These are phyloP conservation scores for Ibycter americanus DNA, from an alignment of 2,797 vertebrate species.

Conservation along the genomic window DNA sequence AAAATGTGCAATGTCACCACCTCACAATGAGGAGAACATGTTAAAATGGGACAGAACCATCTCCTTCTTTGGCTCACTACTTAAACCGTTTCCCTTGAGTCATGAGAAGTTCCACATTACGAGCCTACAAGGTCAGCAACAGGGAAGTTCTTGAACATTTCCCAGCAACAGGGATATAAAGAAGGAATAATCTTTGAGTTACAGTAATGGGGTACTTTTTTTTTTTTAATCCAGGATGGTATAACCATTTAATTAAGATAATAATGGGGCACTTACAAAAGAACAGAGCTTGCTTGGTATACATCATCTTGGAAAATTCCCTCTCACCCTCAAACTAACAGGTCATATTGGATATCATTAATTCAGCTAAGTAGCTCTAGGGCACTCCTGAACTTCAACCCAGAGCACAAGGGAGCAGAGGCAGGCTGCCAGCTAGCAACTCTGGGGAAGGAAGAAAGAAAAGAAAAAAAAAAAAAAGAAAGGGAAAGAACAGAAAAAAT, in stretches of 20 bases:
- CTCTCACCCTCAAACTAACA: background rate
- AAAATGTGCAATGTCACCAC: background rate
- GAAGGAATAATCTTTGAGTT: slow-evolving; percentile 40
- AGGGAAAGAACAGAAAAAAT: background rate
- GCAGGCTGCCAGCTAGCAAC: background rate
- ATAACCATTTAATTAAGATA: slow-evolving; percentile 31
- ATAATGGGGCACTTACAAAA: background rate
- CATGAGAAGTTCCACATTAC: background rate
- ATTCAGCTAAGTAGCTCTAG: slow-evolving; percentile 11
- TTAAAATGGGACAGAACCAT: background rate
- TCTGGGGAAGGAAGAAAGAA: background rate
- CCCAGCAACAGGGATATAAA: background rate
- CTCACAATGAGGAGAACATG: background rate
- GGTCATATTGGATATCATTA: background rate
- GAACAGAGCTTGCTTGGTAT: background rate
- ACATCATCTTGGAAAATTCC: slow-evolving; percentile 8
- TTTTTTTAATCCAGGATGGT: background rate
- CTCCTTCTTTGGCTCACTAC: background rate
- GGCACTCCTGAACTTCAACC: slow-evolving; percentile 45
- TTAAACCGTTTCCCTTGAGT: background rate
- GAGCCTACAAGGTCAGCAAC: background rate
- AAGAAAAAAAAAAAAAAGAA: background rate
- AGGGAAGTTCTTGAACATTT: slow-evolving; percentile 5
- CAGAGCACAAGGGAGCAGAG: background rate
- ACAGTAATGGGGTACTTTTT: background rate